A percentile compares a stretch with the other conserved stretches of the same genome.
phyloP scores from a whole-genome alignment of 2,888 invertebrate species.

The Limnephilus marmoratus region DNA sequence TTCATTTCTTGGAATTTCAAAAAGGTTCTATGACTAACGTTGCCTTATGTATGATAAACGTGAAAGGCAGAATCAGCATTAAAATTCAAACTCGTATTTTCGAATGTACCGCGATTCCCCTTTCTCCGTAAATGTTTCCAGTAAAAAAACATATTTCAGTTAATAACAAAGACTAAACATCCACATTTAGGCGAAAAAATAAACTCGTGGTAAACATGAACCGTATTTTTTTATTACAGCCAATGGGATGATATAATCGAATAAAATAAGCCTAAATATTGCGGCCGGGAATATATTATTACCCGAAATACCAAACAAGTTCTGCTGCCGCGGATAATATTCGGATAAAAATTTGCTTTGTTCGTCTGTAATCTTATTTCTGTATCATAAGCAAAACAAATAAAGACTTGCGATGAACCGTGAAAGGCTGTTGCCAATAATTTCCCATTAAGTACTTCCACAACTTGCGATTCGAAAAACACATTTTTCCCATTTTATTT shows the following conservation, averaged over 20 bases:
- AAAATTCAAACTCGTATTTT: not conserved
- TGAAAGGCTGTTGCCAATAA: slow-evolving; percentile 60
- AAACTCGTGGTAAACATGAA: not conserved
- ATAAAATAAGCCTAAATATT: slow-evolving; percentile 8
- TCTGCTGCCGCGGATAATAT: not conserved
- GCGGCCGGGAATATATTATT: not conserved
- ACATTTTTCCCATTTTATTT: slow-evolving; percentile 42
- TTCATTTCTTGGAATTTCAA: not conserved
- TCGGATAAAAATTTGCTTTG: not conserved
- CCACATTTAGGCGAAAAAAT: not conserved
- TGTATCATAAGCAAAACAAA: slow-evolving; percentile 61
- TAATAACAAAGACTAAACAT: not conserved
- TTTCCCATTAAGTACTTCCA: slow-evolving; percentile 53
- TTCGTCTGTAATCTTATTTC: slow-evolving; percentile 39
- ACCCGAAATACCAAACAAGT: not conserved
- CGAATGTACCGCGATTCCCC: not conserved
- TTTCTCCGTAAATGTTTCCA: not conserved
- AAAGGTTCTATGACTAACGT: not conserved
- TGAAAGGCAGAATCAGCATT: no score
- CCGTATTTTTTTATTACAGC: not conserved
- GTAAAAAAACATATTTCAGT: not conserved
- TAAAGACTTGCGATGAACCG: slow-evolving; percentile 60
- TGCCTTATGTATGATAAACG: not conserved
- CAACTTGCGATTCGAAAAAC: slow-evolving; percentile 52
- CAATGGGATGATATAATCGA: slow-evolving; percentile 29